Evolutionary conservation across 2,888 invertebrate species (phyloP).

Genomic region (Bombylius discolor): DNA sequence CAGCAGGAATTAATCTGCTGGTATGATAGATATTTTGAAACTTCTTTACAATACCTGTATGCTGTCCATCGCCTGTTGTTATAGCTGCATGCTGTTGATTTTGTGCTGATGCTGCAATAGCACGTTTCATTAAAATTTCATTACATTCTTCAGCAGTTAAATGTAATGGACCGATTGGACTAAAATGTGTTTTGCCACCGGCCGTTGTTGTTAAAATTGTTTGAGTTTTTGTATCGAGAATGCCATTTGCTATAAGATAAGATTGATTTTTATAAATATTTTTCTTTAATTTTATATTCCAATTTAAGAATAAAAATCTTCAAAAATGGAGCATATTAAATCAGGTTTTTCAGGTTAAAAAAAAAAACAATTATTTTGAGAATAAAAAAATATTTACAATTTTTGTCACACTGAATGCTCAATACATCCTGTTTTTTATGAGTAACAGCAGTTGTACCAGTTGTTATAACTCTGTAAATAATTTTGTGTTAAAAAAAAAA

Average conservation of each 20-base stretch:
- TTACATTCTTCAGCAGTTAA: conserved; percentile 65
- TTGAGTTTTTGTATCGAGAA: conserved; percentile 36
- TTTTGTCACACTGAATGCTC: conserved; percentile 37
- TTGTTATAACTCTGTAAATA: conserved; percentile 32
- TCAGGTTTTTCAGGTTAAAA: too few species aligned
- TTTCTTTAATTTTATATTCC: neutral
- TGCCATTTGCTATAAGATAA: conserved; percentile 33
- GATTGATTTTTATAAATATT: conserved; percentile 19
- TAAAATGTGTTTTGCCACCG: conserved; percentile 43
- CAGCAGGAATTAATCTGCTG: too few species aligned
- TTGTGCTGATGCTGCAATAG: conserved; percentile 50
- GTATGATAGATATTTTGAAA: too few species aligned
- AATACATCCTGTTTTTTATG: conserved; percentile 37
- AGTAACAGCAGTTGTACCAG: conserved; percentile 31
- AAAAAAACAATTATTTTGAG: too few species aligned
- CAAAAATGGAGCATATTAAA: too few species aligned
- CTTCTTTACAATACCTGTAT: conserved; percentile 15
- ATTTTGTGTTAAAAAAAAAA: conserved; percentile 2
- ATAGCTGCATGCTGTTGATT: conserved; percentile 37
- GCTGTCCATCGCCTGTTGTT: conserved; percentile 33
- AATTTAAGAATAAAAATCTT: too few species aligned
- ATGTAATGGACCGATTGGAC: conserved; percentile 58
- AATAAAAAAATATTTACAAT: conserved; percentile 28
- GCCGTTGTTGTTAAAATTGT: conserved; percentile 33
- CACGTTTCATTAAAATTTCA: conserved; percentile 63